phyloP scores from a whole-genome alignment of 2,888 invertebrate genomes.

The Epirrhoe alternata region DNA sequence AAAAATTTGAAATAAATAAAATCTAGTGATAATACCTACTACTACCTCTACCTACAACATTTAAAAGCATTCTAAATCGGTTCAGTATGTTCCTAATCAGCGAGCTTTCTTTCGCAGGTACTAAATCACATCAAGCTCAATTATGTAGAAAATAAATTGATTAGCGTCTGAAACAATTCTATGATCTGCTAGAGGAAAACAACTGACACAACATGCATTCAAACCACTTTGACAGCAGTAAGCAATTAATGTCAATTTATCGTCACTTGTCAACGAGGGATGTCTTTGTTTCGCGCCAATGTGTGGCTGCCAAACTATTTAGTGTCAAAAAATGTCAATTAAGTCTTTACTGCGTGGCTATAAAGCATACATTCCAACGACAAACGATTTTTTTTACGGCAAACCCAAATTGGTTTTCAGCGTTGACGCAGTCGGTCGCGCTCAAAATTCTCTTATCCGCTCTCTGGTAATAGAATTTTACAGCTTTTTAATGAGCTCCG shows the following conservation, averaged over 20 bases:
- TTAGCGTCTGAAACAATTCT: conserved; percentile 65
- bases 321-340: conserved; percentile 45
- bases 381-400: conserved; percentile 38
- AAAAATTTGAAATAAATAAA: no score
- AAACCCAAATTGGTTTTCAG: conserved; percentile 38
- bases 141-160: conserved; percentile 69
- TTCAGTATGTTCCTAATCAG: neutral
- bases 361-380: conserved; percentile 53
- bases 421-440: conserved; percentile 47
- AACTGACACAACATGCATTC: conserved; percentile 54
- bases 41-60: neutral
- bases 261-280: conserved; percentile 72
- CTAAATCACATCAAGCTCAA: conserved; percentile 68
- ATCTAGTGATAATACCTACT: no score
- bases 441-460: conserved; percentile 63
- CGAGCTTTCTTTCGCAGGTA: conserved; percentile 30
- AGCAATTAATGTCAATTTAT: conserved; percentile 82
- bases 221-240: conserved; percentile 62
- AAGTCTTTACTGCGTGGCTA: conserved; percentile 41
- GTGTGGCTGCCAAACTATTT: conserved; percentile 49
- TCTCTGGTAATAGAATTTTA: conserved; percentile 77
- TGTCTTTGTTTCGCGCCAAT: conserved; percentile 71
- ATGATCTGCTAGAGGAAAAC: conserved; percentile 51
- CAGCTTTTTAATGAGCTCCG: conserved; percentile 81
- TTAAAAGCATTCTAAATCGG: conserved; percentile 2